A percentile compares a stretch with the other conserved stretches of the same genome.
Evolutionary conservation across 2,797 vertebrate species (phyloP).

Genomic region (Ctenopoma kingsleyae): DNA sequence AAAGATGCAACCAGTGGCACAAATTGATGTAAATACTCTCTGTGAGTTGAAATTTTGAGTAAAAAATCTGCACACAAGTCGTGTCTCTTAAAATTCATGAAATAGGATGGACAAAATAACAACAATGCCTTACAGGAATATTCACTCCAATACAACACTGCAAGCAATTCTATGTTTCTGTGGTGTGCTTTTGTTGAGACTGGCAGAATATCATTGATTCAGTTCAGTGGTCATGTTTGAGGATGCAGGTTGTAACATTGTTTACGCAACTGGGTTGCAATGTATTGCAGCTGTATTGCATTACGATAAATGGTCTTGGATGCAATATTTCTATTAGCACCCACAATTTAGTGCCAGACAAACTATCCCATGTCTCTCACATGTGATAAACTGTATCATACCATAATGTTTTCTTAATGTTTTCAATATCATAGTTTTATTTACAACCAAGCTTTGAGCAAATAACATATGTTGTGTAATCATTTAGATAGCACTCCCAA

Average conservation of each 20-base stretch:
- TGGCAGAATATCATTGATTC: background rate
- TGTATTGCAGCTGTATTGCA: background rate
- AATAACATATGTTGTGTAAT: constrained; percentile 61
- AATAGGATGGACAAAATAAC: background rate
- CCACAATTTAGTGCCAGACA: constrained; percentile 5
- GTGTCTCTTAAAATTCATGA: background rate
- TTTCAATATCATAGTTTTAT: constrained; percentile 39
- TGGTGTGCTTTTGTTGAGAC: background rate
- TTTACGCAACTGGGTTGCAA: background rate
- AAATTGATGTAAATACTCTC: too few species aligned
- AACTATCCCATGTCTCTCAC: constrained; percentile 2
- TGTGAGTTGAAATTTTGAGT: too few species aligned
- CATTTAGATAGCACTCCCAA: constrained; percentile 45
- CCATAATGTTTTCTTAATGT: background rate
- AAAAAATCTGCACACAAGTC: too few species aligned
- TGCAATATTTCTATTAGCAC: constrained; percentile 8
- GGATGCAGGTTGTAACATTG: background rate
- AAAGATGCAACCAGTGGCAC: too few species aligned
- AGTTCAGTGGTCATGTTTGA: background rate
- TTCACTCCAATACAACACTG: background rate
- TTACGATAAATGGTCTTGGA: background rate
- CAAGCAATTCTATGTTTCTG: background rate
- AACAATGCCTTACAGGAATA: background rate
- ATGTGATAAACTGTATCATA: constrained; percentile 2
- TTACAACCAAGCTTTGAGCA: constrained; percentile 37